Evolutionary conservation across 2,888 invertebrate species (phyloP).

Genomic region (Coelinius sp.): DNA sequence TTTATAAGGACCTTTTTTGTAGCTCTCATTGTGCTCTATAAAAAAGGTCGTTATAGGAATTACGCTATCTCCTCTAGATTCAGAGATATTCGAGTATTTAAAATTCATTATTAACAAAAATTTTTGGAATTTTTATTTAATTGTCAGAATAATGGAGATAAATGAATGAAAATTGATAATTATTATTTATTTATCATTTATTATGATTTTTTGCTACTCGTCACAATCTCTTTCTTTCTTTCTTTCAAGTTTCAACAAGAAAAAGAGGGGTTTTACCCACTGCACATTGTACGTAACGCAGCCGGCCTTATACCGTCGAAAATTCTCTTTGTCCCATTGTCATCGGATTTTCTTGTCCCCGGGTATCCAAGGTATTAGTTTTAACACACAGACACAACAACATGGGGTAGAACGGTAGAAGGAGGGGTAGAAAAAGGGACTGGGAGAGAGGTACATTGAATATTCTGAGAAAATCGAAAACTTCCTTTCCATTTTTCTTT

Average conservation of each 20-base stretch:
- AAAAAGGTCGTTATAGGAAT: no score
- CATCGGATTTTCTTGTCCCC: slow-evolving; percentile 51
- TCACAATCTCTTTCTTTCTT: slow-evolving; percentile 23
- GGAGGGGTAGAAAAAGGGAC: slow-evolving; percentile 1
- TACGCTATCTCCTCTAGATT: no score
- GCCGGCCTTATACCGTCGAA: slow-evolving; percentile 60
- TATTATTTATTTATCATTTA: slow-evolving; percentile 12
- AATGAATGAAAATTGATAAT: no score
- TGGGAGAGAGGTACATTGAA: neutral
- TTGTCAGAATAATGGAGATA: no score
- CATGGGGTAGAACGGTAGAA: neutral
- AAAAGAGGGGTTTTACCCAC: slow-evolving; percentile 26
- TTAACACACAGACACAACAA: neutral
- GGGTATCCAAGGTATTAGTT: slow-evolving; percentile 10
- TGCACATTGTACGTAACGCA: slow-evolving; percentile 39
- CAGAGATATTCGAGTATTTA: no score
- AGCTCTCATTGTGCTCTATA: no score
- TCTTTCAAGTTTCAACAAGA: slow-evolving; percentile 19
- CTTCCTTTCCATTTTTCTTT: neutral
- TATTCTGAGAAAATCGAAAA: neutral
- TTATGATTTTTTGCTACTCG: slow-evolving; percentile 15
- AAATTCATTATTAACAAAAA: no score
- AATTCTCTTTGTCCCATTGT: slow-evolving; percentile 65
- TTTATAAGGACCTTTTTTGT: no score
- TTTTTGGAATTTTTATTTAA: neutral